Evolutionary conservation across 2,888 invertebrate genomes (phyloP).

Genomic region (Synanthedon myopaeformis): DNA sequence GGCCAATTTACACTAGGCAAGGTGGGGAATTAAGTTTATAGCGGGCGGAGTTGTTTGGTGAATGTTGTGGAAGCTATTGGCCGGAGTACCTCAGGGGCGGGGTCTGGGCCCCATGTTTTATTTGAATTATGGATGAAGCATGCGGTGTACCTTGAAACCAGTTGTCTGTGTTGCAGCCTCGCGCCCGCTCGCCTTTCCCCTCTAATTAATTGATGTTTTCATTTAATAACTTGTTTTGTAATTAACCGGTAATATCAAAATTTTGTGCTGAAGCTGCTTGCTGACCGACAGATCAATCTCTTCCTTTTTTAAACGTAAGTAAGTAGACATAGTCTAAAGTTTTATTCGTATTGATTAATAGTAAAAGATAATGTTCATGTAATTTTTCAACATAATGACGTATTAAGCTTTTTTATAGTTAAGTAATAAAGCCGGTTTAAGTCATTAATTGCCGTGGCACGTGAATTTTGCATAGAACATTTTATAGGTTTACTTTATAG

Average conservation of each 20-base stretch:
- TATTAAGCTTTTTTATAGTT: background rate
- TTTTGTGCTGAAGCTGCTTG: slow-evolving; percentile 46
- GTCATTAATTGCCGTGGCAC: background rate
- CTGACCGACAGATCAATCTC: too few species aligned
- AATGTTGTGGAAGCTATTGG: slow-evolving; percentile 55
- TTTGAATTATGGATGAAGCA: slow-evolving; percentile 69
- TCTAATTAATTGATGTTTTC: slow-evolving; percentile 68
- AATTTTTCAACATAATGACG: background rate
- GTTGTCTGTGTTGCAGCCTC: slow-evolving; percentile 59
- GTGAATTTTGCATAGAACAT: background rate
- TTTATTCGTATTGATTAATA: background rate
- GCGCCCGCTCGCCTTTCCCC: slow-evolving; percentile 61
- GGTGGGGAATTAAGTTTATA: slow-evolving; percentile 52
- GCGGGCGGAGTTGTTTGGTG: slow-evolving; percentile 57
- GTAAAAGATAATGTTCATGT: background rate
- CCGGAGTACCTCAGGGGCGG: slow-evolving; percentile 61
- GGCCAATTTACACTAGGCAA: slow-evolving; percentile 53
- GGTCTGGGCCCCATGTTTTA: slow-evolving; percentile 65
- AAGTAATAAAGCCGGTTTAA: background rate
- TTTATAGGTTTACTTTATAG: background rate
- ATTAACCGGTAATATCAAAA: slow-evolving; percentile 52
- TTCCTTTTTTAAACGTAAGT: too few species aligned
- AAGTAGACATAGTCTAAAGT: background rate
- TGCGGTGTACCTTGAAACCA: slow-evolving; percentile 55
- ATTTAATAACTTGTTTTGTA: slow-evolving; percentile 62